phyloP scores from a whole-genome alignment of 2,888 invertebrate genomes.

The Blera fallax region DNA sequence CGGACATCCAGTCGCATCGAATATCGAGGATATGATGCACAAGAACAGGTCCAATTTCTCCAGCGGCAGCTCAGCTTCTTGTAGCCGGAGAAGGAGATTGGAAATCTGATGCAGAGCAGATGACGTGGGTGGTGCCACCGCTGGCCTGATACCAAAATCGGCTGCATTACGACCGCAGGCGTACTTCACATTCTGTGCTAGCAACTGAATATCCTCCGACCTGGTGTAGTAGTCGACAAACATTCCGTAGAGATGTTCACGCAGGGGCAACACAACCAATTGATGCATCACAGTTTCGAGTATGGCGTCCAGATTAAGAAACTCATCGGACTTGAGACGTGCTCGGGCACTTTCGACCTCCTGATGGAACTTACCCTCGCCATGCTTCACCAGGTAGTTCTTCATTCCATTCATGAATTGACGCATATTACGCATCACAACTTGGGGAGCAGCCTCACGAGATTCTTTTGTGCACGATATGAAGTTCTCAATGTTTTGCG shows the following conservation, averaged over 20 bases:
- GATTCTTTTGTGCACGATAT: conserved; percentile 96
- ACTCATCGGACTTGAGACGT: conserved; percentile 93
- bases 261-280: conserved; percentile 92
- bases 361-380: conserved; percentile 95
- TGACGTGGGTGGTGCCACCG: conserved; percentile 89
- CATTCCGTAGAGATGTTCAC: conserved; percentile 91
- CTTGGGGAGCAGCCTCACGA: conserved; percentile 92
- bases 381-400: conserved; percentile 97
- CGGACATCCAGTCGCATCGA: conserved; percentile 85
- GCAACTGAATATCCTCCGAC: conserved; percentile 87
- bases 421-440: conserved; percentile 94
- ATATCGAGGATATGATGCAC: conserved; percentile 93
- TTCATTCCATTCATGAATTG: conserved; percentile 99
- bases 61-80: conserved; percentile 94
- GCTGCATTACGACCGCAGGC: conserved; percentile 79
- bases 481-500: conserved; percentile 95
- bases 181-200: conserved; percentile 83
- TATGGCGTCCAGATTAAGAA: conserved; percentile 97
- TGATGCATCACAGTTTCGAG: conserved; percentile 97
- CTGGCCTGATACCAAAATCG: conserved; percentile 83
- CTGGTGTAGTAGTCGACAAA: conserved; percentile 94
- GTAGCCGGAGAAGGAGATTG: conserved; percentile 90
- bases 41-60: conserved; percentile 96
- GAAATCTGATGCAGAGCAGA: conserved; percentile 89
- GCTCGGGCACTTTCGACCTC: conserved; percentile 87